Evolutionary conservation across 1,140 invertebrate genomes (phyloP), one percentile per base, ranked within the genome.

Genomic region (Steinernema khuongi): DNA sequence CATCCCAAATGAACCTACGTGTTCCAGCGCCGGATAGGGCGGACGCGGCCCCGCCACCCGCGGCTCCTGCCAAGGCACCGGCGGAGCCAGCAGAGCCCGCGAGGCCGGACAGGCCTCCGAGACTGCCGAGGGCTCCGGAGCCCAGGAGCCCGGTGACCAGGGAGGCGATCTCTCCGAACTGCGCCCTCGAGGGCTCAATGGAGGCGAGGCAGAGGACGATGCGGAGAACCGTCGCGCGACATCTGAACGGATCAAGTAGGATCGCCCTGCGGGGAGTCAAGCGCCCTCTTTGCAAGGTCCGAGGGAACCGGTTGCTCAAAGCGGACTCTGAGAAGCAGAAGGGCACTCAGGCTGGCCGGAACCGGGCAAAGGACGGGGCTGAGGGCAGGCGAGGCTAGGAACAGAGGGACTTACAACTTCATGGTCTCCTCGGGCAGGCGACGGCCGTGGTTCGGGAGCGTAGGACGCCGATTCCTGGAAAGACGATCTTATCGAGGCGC

Each of bases 401-500:
- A 60, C 14, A 60, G 2, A 26, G 50, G 22, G 26, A 60, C 50
- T 60, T 60, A 60, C 50, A 60, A 26, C 26, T 60, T 60, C 50
- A 60, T 60, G 4, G 50, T 26, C 14, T 60, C 50, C 50, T 60
- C 50, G 50, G 19, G 7, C 4, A 60, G 26, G 14, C 4, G 26
- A 60, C 22, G 19, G 50, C 14, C 50, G 50, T n/a, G 50, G 14
- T 60, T 60, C 22, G 26, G 26, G 19, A 60, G 14, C 7, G 7
- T 22, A n/a, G n/a, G 50, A 60, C 50, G 26, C 50, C 50, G 50
- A 60, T 17, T 17, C 26, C 50, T 60, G 19, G 50, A 60, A 60
- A 60, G 26, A 60, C 11, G 50, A 60, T 60, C 50, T 60, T 60
- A 60, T 60, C 50, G 50, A 41, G 36, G 36, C 36, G 36, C 36